Evolutionary conservation across 2,113 vertebrate genomes (phyloP).

Genomic region (Leucoraja erinaceus): DNA sequence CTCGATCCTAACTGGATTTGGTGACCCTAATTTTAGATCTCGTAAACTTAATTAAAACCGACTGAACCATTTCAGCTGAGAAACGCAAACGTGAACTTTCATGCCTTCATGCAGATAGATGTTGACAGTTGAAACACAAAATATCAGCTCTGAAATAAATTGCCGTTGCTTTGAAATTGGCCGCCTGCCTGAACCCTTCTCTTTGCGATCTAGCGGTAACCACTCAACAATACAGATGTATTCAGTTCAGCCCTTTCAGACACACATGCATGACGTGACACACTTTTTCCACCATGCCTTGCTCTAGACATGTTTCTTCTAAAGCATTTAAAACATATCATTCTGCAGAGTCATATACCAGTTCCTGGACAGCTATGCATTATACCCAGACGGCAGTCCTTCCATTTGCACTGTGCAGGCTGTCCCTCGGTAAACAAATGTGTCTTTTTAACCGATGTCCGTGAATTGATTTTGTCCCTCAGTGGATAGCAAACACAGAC

Average conservation of each 20-base stretch:
- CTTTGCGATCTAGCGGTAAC: background rate
- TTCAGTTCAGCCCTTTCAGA: background rate
- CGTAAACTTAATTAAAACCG: background rate
- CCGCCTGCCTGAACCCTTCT: background rate
- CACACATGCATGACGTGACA: background rate
- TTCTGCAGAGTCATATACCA: constrained; percentile 28
- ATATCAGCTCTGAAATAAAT: background rate
- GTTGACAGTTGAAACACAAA: background rate
- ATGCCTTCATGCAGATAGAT: background rate
- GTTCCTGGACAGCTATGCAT: background rate
- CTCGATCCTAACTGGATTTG: constrained; percentile 14
- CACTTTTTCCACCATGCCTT: constrained; percentile 10
- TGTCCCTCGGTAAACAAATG: too few relatives aligned
- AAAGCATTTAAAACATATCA: background rate
- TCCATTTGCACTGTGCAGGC: background rate
- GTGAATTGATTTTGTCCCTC: too few relatives aligned
- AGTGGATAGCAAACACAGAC: too few relatives aligned
- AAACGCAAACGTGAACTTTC: background rate
- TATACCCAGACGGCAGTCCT: background rate
- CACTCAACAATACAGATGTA: background rate
- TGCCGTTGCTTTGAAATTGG: background rate
- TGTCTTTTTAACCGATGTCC: too few relatives aligned
- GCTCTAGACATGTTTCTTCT: background rate
- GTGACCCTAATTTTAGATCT: constrained; percentile 28
- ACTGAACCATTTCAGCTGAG: background rate